Conservation (phyloP, 2,797 vertebrate species). For the Sebastes steindachneri region DNA sequence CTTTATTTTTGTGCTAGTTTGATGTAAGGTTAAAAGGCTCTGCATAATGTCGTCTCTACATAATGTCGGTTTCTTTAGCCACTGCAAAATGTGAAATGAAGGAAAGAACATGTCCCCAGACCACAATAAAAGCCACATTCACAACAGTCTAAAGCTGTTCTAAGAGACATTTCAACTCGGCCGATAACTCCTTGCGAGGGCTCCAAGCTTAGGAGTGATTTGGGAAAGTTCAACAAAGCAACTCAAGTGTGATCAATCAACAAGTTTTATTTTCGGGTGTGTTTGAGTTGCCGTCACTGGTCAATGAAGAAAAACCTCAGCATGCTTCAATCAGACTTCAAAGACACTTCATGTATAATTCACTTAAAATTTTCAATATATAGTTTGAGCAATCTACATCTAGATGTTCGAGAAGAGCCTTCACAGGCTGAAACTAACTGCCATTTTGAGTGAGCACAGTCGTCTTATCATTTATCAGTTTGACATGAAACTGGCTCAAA, state of each 20-base stretch:
- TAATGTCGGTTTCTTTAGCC: not conserved
- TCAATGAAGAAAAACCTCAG: not conserved
- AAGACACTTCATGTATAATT: not conserved
- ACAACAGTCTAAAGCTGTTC: not conserved
- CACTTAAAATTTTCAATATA: not conserved
- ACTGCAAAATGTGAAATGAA: slow-evolving; percentile 14
- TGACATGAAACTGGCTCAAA: slow-evolving; percentile 4
- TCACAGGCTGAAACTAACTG: not conserved
- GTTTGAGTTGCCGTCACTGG: not conserved
- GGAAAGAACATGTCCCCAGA: not conserved
- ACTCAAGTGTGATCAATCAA: slow-evolving; percentile 10
- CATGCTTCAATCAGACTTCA: not conserved
- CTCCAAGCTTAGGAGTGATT: not conserved
- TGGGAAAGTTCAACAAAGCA: slow-evolving; percentile 9
- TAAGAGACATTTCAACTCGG: not conserved
- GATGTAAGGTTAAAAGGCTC: slow-evolving; percentile 2
- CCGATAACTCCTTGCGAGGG: not conserved
- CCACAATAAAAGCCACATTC: not conserved
- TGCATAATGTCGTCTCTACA: not conserved
- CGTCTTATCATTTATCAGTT: slow-evolving; percentile 15
- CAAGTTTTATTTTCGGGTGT: not conserved
- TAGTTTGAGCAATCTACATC: not conserved
- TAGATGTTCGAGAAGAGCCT: not conserved
- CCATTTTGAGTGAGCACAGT: not conserved
- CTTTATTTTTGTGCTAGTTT: slow-evolving; percentile 38